Conservation (phyloP, 2,797 vertebrate genomes). For the Emys orbicularis region DNA sequence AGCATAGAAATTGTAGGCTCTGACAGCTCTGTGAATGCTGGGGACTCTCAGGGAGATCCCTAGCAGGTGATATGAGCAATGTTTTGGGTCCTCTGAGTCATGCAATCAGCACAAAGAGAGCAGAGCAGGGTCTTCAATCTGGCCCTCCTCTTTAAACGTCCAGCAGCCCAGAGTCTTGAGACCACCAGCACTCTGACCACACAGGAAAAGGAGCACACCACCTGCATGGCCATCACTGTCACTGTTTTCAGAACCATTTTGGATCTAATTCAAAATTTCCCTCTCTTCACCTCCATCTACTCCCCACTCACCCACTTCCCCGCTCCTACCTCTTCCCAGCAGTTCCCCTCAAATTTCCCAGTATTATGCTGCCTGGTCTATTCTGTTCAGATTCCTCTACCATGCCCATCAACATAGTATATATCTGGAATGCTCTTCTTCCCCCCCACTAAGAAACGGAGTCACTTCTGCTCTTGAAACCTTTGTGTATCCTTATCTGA, state of each 20-base stretch:
- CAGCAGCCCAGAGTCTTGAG: not conserved
- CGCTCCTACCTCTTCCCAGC: not conserved
- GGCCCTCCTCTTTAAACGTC: not conserved
- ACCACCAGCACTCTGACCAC: not conserved
- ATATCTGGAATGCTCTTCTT: not conserved
- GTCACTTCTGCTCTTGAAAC: not conserved
- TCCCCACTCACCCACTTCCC: not conserved
- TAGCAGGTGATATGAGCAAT: not conserved
- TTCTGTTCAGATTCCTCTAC: not conserved
- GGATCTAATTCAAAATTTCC: not conserved
- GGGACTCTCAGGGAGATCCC: not conserved
- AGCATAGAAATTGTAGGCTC: not conserved
- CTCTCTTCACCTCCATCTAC: not conserved
- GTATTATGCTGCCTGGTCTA: not conserved
- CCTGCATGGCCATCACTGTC: not conserved
- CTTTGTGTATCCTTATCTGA: not conserved
- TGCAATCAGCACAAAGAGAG: not conserved
- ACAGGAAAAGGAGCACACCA: not conserved
- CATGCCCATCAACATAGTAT: not conserved
- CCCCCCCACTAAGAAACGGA: not conserved
- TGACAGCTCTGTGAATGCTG: not conserved
- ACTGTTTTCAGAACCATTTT: not conserved
- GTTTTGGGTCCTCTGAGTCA: not conserved
- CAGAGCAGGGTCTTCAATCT: not conserved
- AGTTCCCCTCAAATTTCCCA: not conserved